Percentiles rank a stretch among this genome's conserved stretches.
Conservation (phyloP, 1,140 invertebrate genomes). For the Aphelinus certus region DNA sequence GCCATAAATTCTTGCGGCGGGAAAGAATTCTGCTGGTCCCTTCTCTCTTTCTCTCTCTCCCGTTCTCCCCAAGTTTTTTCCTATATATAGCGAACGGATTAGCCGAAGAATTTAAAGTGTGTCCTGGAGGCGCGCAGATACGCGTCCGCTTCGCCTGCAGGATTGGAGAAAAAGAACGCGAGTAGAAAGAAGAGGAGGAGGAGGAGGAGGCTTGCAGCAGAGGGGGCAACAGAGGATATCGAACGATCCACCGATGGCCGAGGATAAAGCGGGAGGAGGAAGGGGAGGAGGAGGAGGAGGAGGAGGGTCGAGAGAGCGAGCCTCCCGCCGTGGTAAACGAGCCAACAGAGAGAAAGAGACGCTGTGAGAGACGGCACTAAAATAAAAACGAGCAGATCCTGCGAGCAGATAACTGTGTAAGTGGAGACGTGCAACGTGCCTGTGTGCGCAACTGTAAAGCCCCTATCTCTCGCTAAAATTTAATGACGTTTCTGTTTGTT, state of each 20-base stretch:
- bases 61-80: slow-evolving; percentile 13
- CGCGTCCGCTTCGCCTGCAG: slow-evolving; percentile 14
- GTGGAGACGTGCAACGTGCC: slow-evolving; percentile 46
- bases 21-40: slow-evolving; percentile 23
- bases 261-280: slow-evolving; percentile 31
- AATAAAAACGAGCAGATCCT: slow-evolving; percentile 58
- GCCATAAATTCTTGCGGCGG: slow-evolving; percentile 28
- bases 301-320: slow-evolving; percentile 20
- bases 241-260: slow-evolving; percentile 35
- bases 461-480: slow-evolving; percentile 38
- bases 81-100: slow-evolving; percentile 30
- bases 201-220: not conserved
- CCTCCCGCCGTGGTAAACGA: slow-evolving; percentile 40
- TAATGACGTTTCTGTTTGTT: slow-evolving; percentile 39
- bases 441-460: slow-evolving; percentile 36
- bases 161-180: slow-evolving; percentile 36
- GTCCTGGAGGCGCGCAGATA: slow-evolving; percentile 27
- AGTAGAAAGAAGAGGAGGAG: slow-evolving; percentile 13
- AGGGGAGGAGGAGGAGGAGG: slow-evolving; percentile 25
- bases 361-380: slow-evolving; percentile 42
- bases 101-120: slow-evolving; percentile 39
- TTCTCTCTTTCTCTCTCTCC: slow-evolving; percentile 15
- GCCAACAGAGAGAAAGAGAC: slow-evolving; percentile 38
- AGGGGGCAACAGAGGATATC: slow-evolving; percentile 28
- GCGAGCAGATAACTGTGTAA: slow-evolving; percentile 62